A percentile compares a stretch with the other conserved stretches of the same genome.
These are phyloP conservation scores for Daphoenositta chrysoptera DNA, from an alignment of 2,113 vertebrate genomes.

Conservation along the genomic window DNA sequence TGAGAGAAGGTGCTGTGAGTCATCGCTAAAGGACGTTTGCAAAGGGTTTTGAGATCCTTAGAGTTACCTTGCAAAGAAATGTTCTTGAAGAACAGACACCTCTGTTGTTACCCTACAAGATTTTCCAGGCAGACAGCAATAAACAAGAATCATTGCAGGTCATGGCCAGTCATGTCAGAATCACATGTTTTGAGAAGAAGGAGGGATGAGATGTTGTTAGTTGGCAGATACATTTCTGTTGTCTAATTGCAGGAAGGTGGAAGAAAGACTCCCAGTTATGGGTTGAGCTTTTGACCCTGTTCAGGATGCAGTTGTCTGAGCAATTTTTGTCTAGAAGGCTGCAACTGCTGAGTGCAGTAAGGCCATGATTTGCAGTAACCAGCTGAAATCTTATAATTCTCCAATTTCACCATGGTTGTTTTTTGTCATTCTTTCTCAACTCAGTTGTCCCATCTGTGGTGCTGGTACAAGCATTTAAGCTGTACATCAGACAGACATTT, in stretches of 20 bases:
- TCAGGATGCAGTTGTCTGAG: neutral
- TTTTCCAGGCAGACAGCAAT: neutral
- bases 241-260: neutral
- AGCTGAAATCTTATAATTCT: neutral
- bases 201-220: neutral
- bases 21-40: neutral
- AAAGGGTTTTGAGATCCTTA: neutral
- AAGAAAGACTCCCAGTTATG: neutral
- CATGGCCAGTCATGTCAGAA: neutral
- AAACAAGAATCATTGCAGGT: neutral
- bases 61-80: neutral
- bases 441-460: neutral
- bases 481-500: neutral
- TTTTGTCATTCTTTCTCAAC: neutral
- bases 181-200: neutral
- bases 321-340: neutral
- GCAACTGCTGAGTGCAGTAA: neutral
- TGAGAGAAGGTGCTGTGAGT: neutral
- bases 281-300: neutral
- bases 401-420: neutral
- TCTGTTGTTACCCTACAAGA: neutral
- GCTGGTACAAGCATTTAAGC: neutral
- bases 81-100: neutral
- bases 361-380: neutral
- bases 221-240: neutral